Percentiles rank a stretch among this genome's conserved stretches.
phyloP scores from a whole-genome alignment of 2,888 invertebrate species.

The Cloeon dipterum region DNA sequence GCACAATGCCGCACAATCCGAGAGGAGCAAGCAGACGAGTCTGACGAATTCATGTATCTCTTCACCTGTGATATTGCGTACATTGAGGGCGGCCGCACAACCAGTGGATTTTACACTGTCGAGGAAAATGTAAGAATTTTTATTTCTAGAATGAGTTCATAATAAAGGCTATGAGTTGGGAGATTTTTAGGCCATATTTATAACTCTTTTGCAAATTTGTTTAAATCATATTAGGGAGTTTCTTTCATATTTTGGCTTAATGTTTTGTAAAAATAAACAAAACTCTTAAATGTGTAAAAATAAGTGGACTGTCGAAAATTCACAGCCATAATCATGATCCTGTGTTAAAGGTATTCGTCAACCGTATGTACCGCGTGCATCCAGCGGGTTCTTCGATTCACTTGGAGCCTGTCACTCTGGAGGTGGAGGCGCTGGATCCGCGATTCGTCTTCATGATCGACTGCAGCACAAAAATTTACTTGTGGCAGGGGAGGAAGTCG shows the following conservation, averaged over 20 bases:
- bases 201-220: too few species aligned
- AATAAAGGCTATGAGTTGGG: neutral
- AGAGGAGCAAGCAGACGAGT: slow-evolving; percentile 94
- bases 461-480: slow-evolving; percentile 57
- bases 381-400: slow-evolving; percentile 64
- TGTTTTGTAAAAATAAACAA: too few species aligned
- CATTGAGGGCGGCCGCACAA: slow-evolving; percentile 92
- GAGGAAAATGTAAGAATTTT: slow-evolving; percentile 58
- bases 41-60: slow-evolving; percentile 79
- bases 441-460: slow-evolving; percentile 83
- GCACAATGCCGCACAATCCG: slow-evolving; percentile 83
- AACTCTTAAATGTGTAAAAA: too few species aligned
- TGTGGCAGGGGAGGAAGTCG: slow-evolving; percentile 77
- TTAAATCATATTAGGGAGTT: too few species aligned
- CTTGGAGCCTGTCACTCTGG: slow-evolving; percentile 63
- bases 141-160: neutral
- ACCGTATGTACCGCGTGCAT: slow-evolving; percentile 70
- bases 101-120: slow-evolving; percentile 91
- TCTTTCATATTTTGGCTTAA: too few species aligned
- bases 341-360: slow-evolving; percentile 65
- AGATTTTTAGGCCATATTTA: too few species aligned
- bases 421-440: slow-evolving; percentile 57
- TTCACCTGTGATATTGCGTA: slow-evolving; percentile 83
- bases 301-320: too few species aligned
- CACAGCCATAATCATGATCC: too few species aligned